Evolutionary conservation across 2,797 vertebrate genomes (phyloP).

Genomic region (Ispidina lecontei): DNA sequence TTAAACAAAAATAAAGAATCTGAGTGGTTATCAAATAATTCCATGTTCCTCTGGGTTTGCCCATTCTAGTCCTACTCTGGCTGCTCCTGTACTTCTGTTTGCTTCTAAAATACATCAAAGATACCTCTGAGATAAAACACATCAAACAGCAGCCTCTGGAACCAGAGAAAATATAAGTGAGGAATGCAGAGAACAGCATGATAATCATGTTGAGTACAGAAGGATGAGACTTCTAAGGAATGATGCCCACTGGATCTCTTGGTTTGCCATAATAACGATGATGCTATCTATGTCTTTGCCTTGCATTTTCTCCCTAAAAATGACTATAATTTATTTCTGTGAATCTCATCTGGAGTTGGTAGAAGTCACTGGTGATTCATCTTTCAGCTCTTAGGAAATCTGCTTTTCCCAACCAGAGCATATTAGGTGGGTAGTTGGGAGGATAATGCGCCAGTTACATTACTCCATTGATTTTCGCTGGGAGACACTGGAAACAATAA

Average conservation of each 20-base stretch:
- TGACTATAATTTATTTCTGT: not conserved
- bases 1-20: conserved; percentile 38
- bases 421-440: not conserved
- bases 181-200: not conserved
- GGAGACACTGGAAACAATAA: not conserved
- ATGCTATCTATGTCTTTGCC: not conserved
- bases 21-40: conserved; percentile 5
- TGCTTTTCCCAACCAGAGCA: not conserved
- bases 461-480: not conserved
- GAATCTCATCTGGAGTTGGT: not conserved
- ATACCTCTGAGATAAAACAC: not conserved
- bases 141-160: conserved; percentile 26
- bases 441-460: not conserved
- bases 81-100: conserved; percentile 2
- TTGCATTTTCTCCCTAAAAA: not conserved
- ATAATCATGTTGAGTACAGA: not conserved
- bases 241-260: not conserved
- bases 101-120: conserved; percentile 62
- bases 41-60: not conserved
- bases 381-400: not conserved
- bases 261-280: not conserved
- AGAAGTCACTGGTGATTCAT: not conserved
- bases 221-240: not conserved
- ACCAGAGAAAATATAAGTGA: not conserved
- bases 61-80: not conserved